Evolutionary conservation across 1,140 invertebrate species (phyloP).

Genomic region (Stegodyphus dumicola): DNA sequence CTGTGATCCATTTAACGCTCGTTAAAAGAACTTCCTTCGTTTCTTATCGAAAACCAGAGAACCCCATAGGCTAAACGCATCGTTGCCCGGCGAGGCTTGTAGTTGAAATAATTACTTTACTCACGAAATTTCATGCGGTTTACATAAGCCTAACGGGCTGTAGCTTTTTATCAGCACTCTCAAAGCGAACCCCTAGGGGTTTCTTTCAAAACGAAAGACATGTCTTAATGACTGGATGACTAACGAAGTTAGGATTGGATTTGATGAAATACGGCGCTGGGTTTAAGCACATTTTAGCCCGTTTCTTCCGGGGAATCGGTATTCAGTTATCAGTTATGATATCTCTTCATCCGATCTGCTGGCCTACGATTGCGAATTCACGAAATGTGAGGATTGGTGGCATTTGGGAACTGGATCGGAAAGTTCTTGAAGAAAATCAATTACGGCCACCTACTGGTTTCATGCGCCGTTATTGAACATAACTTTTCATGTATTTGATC

Average conservation of each 20-base stretch:
- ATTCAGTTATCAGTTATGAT: too few species aligned
- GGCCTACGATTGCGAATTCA: too few species aligned
- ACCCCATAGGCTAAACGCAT: slow-evolving; percentile 22
- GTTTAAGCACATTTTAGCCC: too few species aligned
- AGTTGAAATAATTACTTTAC: slow-evolving; percentile 39
- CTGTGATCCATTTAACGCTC: not conserved
- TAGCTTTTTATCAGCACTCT: not conserved
- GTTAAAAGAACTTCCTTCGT: slow-evolving; percentile 28
- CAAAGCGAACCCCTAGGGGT: not conserved
- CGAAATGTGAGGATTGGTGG: too few species aligned
- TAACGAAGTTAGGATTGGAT: not conserved
- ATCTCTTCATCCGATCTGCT: too few species aligned
- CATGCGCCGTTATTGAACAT: too few species aligned
- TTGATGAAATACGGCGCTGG: too few species aligned
- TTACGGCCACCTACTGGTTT: too few species aligned
- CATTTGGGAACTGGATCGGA: too few species aligned
- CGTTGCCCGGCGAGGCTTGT: not conserved
- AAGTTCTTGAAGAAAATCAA: too few species aligned
- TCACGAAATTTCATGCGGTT: slow-evolving; percentile 25
- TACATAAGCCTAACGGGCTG: slow-evolving; percentile 26
- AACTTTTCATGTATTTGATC: too few species aligned
- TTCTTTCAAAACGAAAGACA: not conserved
- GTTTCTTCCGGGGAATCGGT: too few species aligned
- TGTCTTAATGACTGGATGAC: not conserved
- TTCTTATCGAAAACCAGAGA: slow-evolving; percentile 16